phyloP scores from a whole-genome alignment of 1,140 invertebrate genomes.

The Drosophila pachea region DNA sequence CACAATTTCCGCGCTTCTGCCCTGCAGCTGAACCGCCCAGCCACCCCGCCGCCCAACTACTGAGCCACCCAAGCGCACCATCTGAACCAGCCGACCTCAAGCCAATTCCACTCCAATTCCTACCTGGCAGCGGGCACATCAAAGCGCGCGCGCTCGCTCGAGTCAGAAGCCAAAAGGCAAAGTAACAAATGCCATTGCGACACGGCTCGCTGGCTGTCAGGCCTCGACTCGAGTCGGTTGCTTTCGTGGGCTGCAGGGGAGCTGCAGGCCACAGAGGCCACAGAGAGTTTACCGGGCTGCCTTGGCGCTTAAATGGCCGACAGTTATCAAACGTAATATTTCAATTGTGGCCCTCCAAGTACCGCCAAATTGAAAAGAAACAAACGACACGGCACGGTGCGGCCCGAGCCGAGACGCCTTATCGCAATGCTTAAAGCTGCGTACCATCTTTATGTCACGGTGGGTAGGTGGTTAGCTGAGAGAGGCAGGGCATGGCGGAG shows the following conservation, averaged over 20 bases:
- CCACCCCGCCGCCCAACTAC: background rate
- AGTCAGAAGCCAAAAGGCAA: slow-evolving; percentile 54
- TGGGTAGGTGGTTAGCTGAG: too few relatives aligned
- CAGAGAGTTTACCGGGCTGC: slow-evolving; percentile 28
- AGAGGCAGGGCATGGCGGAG: too few relatives aligned
- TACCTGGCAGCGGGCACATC: slow-evolving; percentile 46
- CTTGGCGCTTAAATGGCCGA: slow-evolving; percentile 44
- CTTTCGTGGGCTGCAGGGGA: background rate
- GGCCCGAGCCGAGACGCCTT: slow-evolving; percentile 1
- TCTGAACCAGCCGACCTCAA: slow-evolving; percentile 8
- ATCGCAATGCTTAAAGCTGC: slow-evolving; percentile 30
- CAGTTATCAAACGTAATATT: slow-evolving; percentile 69
- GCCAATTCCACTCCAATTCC: slow-evolving; percentile 18
- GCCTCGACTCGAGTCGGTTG: background rate
- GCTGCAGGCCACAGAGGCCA: background rate
- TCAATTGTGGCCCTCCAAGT: slow-evolving; percentile 47
- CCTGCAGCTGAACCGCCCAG: slow-evolving; percentile 8
- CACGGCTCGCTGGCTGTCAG: slow-evolving; percentile 42
- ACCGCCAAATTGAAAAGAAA: slow-evolving; percentile 58
- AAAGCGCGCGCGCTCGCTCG: slow-evolving; percentile 40
- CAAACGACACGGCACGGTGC: slow-evolving; percentile 17
- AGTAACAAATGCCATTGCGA: slow-evolving; percentile 49
- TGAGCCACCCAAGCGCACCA: background rate
- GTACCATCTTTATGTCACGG: background rate
- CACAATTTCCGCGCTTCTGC: slow-evolving; percentile 61